A percentile compares a stretch with the other conserved stretches of the same genome.
Evolutionary conservation across 2,797 vertebrate species (phyloP).

Genomic region (Triplophysa yarkandensis): DNA sequence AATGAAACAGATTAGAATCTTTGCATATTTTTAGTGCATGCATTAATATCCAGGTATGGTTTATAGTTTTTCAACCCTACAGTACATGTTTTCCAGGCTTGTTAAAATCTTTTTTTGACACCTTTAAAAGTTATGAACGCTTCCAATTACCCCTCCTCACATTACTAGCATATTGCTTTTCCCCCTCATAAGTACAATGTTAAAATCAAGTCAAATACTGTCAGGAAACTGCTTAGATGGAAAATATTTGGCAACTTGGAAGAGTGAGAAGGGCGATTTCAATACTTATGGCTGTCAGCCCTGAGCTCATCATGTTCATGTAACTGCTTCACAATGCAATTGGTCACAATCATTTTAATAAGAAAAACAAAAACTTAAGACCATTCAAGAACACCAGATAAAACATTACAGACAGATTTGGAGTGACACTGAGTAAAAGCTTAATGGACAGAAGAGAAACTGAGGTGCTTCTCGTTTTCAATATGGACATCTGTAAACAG

Average conservation of each 20-base stretch:
- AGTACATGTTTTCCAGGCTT: conserved; percentile 9
- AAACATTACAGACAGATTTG: conserved; percentile 60
- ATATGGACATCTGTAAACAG: conserved; percentile 40
- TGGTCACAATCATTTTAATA: conserved; percentile 60
- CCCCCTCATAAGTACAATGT: conserved; percentile 48
- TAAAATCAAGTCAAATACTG: conserved; percentile 51
- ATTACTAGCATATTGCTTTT: conserved; percentile 41
- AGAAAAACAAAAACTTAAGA: conserved; percentile 63
- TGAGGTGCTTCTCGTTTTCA: conserved; percentile 26
- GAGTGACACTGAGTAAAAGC: conserved; percentile 42
- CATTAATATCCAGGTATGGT: conserved; percentile 32
- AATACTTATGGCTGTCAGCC: conserved; percentile 65
- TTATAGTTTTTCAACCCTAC: conserved; percentile 34
- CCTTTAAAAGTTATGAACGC: conserved; percentile 2
- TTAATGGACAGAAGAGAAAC: conserved; percentile 8
- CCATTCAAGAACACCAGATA: conserved; percentile 64
- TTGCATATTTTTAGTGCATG: conserved; percentile 25
- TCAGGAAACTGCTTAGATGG: conserved; percentile 26
- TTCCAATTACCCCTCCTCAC: conserved; percentile 29
- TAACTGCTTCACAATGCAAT: conserved; percentile 55
- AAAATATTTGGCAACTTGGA: conserved; percentile 72
- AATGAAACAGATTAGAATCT: conserved; percentile 6
- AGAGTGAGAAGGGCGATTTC: conserved; percentile 42
- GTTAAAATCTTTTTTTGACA: conserved; percentile 46
- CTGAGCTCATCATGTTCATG: conserved; percentile 51